Percentiles rank a stretch among this genome's conserved stretches.
These are phyloP conservation scores for Periophthalmus magnuspinnatus DNA, from an alignment of 2,797 vertebrate species.

Conservation along the genomic window DNA sequence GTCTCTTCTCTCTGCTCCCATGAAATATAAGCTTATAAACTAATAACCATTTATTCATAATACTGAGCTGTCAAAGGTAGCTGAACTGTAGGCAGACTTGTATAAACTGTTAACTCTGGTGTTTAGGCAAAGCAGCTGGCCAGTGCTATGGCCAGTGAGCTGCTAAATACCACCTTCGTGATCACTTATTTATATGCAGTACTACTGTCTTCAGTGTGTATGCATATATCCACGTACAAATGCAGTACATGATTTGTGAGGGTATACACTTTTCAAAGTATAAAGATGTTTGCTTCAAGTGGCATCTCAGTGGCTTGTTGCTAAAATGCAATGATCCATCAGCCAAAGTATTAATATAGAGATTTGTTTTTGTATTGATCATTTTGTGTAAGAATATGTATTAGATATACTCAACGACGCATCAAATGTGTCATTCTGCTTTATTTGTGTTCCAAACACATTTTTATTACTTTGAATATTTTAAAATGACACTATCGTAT, in stretches of 20 bases:
- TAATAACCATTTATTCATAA: conserved; percentile 1
- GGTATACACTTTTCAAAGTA: conserved; percentile 41
- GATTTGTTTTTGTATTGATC: conserved; percentile 32
- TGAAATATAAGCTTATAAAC: conserved; percentile 28
- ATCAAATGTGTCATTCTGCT: conserved; percentile 60
- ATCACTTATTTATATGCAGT: conserved; percentile 21
- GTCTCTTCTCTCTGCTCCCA: background rate
- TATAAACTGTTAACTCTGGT: conserved; percentile 25
- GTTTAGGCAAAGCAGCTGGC: conserved; percentile 21
- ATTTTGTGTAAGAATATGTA: conserved; percentile 34
- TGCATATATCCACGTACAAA: conserved; percentile 25
- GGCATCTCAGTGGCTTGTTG: conserved; percentile 48
- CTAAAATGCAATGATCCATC: conserved; percentile 53
- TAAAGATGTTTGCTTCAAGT: conserved; percentile 57
- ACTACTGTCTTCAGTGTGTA: conserved; percentile 23
- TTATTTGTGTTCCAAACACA: conserved; percentile 69
- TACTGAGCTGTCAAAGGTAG: conserved; percentile 8
- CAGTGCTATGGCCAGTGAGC: background rate
- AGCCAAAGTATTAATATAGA: conserved; percentile 66
- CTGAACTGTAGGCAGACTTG: conserved; percentile 15
- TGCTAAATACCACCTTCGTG: conserved; percentile 12
- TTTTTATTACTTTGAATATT: conserved; percentile 40
- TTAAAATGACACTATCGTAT: conserved; percentile 53
- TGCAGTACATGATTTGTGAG: conserved; percentile 31
- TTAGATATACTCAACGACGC: conserved; percentile 51